Evolutionary conservation across 2,113 vertebrate species (phyloP).

Genomic region (Chaenocephalus aceratus): DNA sequence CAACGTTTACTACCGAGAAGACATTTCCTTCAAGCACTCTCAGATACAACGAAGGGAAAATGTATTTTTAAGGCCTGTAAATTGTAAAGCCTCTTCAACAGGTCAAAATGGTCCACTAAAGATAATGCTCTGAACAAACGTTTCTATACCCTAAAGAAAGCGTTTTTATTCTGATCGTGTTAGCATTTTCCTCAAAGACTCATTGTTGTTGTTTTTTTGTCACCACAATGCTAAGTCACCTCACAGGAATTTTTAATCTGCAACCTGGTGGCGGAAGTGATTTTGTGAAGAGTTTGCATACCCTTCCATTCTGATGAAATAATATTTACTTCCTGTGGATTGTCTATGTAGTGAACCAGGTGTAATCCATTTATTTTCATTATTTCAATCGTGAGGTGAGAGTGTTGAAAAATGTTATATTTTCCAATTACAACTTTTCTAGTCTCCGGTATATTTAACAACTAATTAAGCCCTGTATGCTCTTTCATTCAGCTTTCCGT

Average conservation of each 20-base stretch:
- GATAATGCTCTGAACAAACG: neutral
- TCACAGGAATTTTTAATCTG: neutral
- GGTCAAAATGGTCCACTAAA: neutral
- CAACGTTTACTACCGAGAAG: neutral
- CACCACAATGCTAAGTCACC: neutral
- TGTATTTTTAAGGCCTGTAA: neutral
- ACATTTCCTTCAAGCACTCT: neutral
- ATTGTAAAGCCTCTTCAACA: neutral
- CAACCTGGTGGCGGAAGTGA: neutral
- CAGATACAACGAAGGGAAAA: neutral
- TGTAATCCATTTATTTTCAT: conserved; percentile 4
- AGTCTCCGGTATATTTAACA: neutral
- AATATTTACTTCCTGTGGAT: neutral
- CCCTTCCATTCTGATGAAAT: neutral
- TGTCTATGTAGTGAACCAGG: neutral
- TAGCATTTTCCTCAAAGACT: neutral
- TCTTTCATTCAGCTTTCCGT: conserved; percentile 5
- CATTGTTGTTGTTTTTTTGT: neutral
- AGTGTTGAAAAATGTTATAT: neutral
- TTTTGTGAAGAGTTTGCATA: neutral
- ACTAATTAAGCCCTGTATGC: neutral
- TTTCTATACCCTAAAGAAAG: neutral
- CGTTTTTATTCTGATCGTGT: neutral
- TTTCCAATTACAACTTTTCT: neutral
- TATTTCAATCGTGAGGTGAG: neutral